These are phyloP conservation scores for Pherbina coryleti DNA, from an alignment of 2,888 invertebrate genomes.

Conservation along the genomic window DNA sequence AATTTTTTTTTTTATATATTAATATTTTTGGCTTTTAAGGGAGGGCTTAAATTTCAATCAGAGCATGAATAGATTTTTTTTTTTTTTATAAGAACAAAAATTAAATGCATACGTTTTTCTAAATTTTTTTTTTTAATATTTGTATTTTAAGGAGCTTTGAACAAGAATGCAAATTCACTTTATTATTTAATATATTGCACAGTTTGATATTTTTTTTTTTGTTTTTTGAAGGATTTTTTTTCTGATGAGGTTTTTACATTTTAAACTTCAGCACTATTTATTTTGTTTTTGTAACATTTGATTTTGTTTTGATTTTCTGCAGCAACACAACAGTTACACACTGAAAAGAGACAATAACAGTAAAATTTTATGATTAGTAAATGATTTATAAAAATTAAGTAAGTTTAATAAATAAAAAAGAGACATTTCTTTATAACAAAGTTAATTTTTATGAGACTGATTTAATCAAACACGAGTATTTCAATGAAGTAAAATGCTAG, in stretches of 20 bases:
- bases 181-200: slow-evolving; percentile 33
- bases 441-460: too few species aligned
- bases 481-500: too few species aligned
- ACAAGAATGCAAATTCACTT: background rate
- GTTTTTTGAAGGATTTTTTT: background rate
- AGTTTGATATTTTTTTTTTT: slow-evolving; percentile 17
- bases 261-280: background rate
- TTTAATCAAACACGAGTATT: too few species aligned
- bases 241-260: slow-evolving; percentile 11
- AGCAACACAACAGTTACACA: background rate
- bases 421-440: background rate
- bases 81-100: background rate
- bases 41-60: slow-evolving; percentile 8
- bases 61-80: background rate
- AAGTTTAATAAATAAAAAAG: background rate
- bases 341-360: slow-evolving; percentile 28
- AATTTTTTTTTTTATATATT: slow-evolving; percentile 6
- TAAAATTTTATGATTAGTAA: background rate
- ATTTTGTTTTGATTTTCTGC: slow-evolving; percentile 12
- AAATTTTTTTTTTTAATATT: slow-evolving; percentile 33
- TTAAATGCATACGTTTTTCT: slow-evolving; percentile 25
- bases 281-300: background rate
- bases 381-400: background rate
- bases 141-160: slow-evolving; percentile 13
- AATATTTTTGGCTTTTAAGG: slow-evolving; percentile 25